Percentiles rank a stretch among this genome's conserved stretches.
phyloP scores from a whole-genome alignment of 1,140 invertebrate genomes.

The Hypsibius dujardini region DNA sequence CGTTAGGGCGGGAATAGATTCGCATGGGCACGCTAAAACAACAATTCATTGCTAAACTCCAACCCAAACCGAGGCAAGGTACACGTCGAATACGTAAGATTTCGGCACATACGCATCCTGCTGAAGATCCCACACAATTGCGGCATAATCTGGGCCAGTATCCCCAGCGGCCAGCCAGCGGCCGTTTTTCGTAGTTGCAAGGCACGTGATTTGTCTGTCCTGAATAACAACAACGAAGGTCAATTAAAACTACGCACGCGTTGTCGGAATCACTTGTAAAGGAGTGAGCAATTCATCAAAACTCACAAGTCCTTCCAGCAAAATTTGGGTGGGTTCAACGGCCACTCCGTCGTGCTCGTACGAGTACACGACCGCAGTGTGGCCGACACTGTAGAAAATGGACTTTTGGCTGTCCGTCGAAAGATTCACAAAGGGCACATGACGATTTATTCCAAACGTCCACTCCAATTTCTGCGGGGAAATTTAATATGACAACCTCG shows the following conservation, averaged over 20 bases:
- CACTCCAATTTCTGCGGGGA: slow-evolving; percentile 9
- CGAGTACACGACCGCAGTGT: background rate
- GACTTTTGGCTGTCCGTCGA: background rate
- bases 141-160: too few species aligned
- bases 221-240: background rate
- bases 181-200: too few species aligned
- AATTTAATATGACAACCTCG: too few species aligned
- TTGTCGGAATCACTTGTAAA: background rate
- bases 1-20: background rate
- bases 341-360: background rate
- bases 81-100: too few species aligned
- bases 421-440: background rate
- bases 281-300: too few species aligned
- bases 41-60: background rate
- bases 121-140: slow-evolving; percentile 4
- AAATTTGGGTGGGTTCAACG: background rate
- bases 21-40: background rate
- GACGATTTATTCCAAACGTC: background rate
- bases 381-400: background rate
- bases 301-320: background rate
- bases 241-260: background rate
- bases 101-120: background rate
- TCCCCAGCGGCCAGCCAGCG: too few species aligned
- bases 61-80: background rate
- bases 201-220: slow-evolving; percentile 1